These are phyloP conservation scores for Marmota flaviventris DNA, from an alignment of 2,113 vertebrate genomes.

Conservation along the genomic window DNA sequence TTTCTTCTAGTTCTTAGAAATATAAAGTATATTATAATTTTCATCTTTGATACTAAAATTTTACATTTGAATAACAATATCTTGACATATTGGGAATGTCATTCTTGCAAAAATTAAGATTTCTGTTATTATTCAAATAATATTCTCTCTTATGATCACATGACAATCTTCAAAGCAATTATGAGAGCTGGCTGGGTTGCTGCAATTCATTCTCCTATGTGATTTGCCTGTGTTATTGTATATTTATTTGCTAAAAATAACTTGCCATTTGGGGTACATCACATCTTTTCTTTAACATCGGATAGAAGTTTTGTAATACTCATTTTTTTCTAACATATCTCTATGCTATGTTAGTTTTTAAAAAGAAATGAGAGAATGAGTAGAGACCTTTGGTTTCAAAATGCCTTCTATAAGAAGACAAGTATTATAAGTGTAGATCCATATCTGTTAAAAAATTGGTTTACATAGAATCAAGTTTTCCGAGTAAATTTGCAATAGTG, in stretches of 20 bases:
- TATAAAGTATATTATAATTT: background rate
- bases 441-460: background rate
- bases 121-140: too few relatives aligned
- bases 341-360: background rate
- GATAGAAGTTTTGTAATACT: background rate
- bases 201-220: background rate
- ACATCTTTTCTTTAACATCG: background rate
- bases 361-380: slow-evolving; percentile 20
- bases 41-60: background rate
- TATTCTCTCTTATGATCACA: background rate
- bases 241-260: background rate
- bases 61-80: background rate
- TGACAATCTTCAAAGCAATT: background rate
- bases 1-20: background rate
- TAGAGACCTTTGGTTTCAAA: background rate
- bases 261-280: background rate
- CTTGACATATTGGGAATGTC: too few relatives aligned
- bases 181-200: background rate
- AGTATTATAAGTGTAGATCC: background rate
- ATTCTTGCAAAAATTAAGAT: too few relatives aligned
- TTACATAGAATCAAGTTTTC: slow-evolving; percentile 63
- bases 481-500: slow-evolving; percentile 57
- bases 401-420: background rate
- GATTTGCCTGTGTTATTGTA: background rate
- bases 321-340: background rate